A percentile compares a stretch with the other conserved stretches of the same genome.
Evolutionary conservation across 2,888 invertebrate genomes (phyloP).

Genomic region (Sphaerophoria rueppellii): DNA sequence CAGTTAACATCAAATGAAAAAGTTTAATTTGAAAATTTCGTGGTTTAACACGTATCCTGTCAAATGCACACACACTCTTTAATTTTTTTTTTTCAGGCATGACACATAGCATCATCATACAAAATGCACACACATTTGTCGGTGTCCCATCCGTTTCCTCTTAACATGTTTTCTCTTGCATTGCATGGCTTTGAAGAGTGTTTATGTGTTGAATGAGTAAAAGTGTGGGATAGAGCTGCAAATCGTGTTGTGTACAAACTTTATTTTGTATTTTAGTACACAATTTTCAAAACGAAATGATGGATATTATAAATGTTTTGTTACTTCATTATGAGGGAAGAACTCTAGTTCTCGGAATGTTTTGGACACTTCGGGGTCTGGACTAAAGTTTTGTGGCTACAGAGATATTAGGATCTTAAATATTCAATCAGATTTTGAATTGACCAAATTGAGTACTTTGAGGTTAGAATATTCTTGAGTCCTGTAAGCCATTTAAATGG

Average conservation of each 20-base stretch:
- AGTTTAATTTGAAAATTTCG: constrained; percentile 73
- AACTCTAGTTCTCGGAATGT: too few species aligned
- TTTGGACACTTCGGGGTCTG: too few species aligned
- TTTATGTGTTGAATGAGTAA: background rate
- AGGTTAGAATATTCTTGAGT: too few species aligned
- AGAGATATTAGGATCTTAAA: too few species aligned
- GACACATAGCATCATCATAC: background rate
- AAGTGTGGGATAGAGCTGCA: background rate
- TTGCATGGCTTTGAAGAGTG: background rate
- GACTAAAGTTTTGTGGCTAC: too few species aligned
- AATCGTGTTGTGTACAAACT: constrained; percentile 21
- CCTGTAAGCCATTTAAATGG: too few species aligned
- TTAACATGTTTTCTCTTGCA: background rate
- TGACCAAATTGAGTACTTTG: too few species aligned
- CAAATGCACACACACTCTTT: constrained; percentile 48
- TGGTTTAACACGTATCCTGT: constrained; percentile 73
- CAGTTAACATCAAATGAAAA: constrained; percentile 72
- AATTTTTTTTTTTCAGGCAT: constrained; percentile 10
- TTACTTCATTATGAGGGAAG: constrained; percentile 26
- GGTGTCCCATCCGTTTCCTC: background rate
- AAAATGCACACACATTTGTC: background rate
- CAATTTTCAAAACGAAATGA: constrained; percentile 60
- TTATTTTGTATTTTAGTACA: constrained; percentile 2
- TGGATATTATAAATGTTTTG: constrained; percentile 65
- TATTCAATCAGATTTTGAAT: too few species aligned